Percentiles rank a stretch among this genome's conserved stretches.
phyloP scores from a whole-genome alignment of 2,888 invertebrate species.

The Lithodes maja region DNA sequence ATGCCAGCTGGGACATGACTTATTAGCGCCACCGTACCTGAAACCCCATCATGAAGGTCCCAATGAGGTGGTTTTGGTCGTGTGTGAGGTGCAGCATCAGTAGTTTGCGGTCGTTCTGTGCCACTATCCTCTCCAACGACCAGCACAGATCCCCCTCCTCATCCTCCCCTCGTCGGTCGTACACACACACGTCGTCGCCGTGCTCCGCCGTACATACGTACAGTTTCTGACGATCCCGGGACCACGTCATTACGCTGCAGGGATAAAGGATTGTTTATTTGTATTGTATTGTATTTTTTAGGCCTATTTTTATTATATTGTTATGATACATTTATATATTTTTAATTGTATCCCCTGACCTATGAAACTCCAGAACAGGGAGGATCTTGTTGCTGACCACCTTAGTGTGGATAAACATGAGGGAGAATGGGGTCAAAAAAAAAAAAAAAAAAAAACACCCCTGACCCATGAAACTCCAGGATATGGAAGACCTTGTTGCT shows the following conservation, averaged over 20 bases:
- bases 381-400: conserved; percentile 77
- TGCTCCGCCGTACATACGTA: conserved; percentile 62
- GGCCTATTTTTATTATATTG: too few relatives aligned
- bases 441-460: too few relatives aligned
- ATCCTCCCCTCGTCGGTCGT: conserved; percentile 10
- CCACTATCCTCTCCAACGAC: conserved; percentile 60
- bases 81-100: conserved; percentile 89
- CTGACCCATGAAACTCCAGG: too few relatives aligned
- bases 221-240: conserved; percentile 29
- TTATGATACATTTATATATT: too few relatives aligned
- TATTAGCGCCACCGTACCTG: conserved; percentile 22
- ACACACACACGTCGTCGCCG: conserved; percentile 56
- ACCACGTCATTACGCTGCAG: conserved; percentile 63
- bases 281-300: not conserved
- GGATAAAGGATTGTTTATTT: not conserved
- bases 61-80: conserved; percentile 86
- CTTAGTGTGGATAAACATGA: conserved; percentile 78
- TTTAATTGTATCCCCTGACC: conserved; percentile 73
- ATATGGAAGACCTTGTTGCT: too few relatives aligned
- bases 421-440: too few relatives aligned
- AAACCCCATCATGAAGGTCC: conserved; percentile 75
- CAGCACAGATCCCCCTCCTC: conserved; percentile 27
- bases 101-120: conserved; percentile 78
- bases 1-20: too few relatives aligned
- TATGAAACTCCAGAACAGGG: conserved; percentile 80